These are phyloP conservation scores for Crypturellus undulatus DNA, from an alignment of 2,113 vertebrate species.

Conservation along the genomic window DNA sequence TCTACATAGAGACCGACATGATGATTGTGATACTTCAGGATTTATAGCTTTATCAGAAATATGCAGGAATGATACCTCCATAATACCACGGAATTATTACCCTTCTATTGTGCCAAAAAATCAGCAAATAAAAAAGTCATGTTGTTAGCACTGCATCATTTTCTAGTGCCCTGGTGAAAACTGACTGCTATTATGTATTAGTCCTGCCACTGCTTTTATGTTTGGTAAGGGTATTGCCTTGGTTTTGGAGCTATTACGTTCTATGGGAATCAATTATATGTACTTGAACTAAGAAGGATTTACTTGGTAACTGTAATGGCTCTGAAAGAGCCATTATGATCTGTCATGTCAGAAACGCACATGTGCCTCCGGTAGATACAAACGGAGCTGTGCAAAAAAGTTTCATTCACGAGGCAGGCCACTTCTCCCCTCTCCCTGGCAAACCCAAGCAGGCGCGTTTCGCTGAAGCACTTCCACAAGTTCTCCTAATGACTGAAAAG, in stretches of 20 bases:
- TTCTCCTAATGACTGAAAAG: conserved; percentile 17
- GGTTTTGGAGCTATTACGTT: conserved; percentile 80
- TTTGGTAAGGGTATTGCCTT: conserved; percentile 76
- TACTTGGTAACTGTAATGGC: conserved; percentile 80
- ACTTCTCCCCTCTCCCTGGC: conserved; percentile 12
- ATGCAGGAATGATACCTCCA: background rate
- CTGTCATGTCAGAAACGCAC: conserved; percentile 66
- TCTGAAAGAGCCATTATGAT: conserved; percentile 78
- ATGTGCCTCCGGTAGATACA: conserved; percentile 32
- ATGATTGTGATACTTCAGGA: conserved; percentile 15
- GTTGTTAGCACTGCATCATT: conserved; percentile 66
- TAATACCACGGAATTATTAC: conserved; percentile 52
- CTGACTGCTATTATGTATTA: conserved; percentile 70
- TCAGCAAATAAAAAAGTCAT: conserved; percentile 56
- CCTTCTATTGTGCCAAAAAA: conserved; percentile 55
- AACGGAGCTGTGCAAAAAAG: conserved; percentile 39
- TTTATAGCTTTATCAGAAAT: conserved; percentile 55
- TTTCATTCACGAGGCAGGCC: conserved; percentile 15
- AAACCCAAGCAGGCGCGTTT: conserved; percentile 20
- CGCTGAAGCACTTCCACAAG: background rate
- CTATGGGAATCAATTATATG: conserved; percentile 79
- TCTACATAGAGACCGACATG: background rate
- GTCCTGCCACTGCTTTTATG: conserved; percentile 71
- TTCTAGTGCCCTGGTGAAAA: conserved; percentile 65
- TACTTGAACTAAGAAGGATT: conserved; percentile 81